A percentile compares a stretch with the other conserved stretches of the same genome.
Evolutionary conservation across 2,888 invertebrate genomes (phyloP).

Genomic region (Mythimna loreyi): DNA sequence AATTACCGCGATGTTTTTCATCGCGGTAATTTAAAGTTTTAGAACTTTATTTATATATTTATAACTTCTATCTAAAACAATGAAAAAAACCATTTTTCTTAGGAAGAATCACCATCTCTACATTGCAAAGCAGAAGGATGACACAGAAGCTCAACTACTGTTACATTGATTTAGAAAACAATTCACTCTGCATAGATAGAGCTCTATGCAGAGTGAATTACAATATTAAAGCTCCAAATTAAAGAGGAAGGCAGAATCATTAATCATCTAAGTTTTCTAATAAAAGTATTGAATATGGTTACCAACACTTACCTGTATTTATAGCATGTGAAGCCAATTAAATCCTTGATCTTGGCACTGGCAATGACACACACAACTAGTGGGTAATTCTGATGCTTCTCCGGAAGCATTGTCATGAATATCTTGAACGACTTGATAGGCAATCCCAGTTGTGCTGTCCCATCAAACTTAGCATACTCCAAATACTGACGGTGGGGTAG

Average conservation of each 20-base stretch:
- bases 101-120: too few species aligned
- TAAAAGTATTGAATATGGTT: not conserved
- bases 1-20: too few species aligned
- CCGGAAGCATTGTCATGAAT: constrained; percentile 96
- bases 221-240: not conserved
- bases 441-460: constrained; percentile 95
- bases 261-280: not conserved
- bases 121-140: too few species aligned
- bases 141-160: too few species aligned
- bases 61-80: too few species aligned
- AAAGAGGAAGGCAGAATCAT: constrained; percentile 19
- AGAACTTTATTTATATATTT: too few species aligned
- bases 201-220: too few species aligned
- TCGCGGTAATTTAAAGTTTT: too few species aligned
- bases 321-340: constrained; percentile 98
- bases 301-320: constrained; percentile 92
- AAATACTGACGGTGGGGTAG: constrained; percentile 96
- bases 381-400: constrained; percentile 95
- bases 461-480: constrained; percentile 98
- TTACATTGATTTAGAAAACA: not conserved
- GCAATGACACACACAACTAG: constrained; percentile 95
- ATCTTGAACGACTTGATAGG: constrained; percentile 96
- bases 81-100: too few species aligned
- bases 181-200: too few species aligned
- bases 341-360: constrained; percentile 96